phyloP scores from a whole-genome alignment of 2,888 invertebrate genomes.

The Caenorhabditis sulstoni region DNA sequence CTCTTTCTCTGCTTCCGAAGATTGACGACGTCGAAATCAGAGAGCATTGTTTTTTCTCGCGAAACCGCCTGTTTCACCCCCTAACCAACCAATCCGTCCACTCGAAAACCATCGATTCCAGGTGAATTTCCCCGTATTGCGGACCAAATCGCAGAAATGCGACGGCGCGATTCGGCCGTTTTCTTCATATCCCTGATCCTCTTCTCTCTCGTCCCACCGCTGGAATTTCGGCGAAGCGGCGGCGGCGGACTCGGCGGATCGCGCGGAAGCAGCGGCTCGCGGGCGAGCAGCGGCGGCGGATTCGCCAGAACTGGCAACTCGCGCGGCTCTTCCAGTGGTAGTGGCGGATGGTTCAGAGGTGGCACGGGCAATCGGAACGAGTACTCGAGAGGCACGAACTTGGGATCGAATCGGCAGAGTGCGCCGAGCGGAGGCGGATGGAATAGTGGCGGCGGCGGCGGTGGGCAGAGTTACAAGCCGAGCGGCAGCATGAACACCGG shows the following conservation, averaged over 20 bases:
- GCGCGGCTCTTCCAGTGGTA: conserved; percentile 15
- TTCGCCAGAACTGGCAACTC: conserved; percentile 31
- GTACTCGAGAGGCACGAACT: conserved; percentile 43
- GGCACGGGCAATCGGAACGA: conserved; percentile 24
- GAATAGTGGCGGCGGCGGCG: conserved; percentile 1
- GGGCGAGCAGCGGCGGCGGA: conserved; percentile 18
- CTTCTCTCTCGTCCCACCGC: conserved; percentile 41
- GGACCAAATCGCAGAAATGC: no score
- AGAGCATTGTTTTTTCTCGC: no score
- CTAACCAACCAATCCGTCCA: no score
- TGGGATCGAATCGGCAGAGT: conserved; percentile 12
- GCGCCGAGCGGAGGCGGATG: conserved; percentile 16
- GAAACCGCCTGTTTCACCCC: no score
- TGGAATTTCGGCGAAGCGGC: conserved; percentile 35
- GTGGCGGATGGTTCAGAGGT: conserved; percentile 18
- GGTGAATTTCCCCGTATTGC: not conserved
- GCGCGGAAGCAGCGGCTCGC: conserved; percentile 8
- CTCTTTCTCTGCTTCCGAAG: no score
- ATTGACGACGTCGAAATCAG: no score
- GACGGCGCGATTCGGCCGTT: conserved; percentile 12
- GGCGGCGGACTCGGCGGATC: conserved; percentile 45
- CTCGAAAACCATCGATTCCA: not conserved
- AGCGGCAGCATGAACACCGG: conserved; percentile 22
- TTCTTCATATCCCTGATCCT: conserved; percentile 47
- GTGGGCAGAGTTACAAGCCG: conserved; percentile 4